A percentile compares a stretch with the other conserved stretches of the same genome.
Evolutionary conservation across 2,888 invertebrate species (phyloP).

Genomic region (Trissolcus japonicus): DNA sequence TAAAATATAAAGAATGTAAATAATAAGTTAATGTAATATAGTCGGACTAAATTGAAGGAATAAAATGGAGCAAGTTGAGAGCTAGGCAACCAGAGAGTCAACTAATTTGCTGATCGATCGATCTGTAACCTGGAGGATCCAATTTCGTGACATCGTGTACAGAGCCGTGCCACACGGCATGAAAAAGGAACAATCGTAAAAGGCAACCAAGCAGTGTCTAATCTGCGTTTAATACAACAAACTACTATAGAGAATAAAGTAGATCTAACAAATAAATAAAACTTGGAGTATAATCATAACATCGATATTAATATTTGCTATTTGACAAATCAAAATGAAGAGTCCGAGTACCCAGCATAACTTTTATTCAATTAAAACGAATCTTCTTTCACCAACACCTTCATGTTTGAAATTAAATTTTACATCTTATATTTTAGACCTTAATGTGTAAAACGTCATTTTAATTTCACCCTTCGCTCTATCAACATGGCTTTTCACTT

Average conservation of each 20-base stretch:
- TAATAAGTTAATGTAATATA: too few species aligned
- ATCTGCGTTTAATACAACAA: constrained; percentile 8
- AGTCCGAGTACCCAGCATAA: constrained; percentile 35
- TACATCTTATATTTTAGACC: too few species aligned
- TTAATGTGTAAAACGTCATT: not conserved
- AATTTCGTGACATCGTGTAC: constrained; percentile 7
- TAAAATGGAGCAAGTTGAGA: too few species aligned
- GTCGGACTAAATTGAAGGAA: too few species aligned
- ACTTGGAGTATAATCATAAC: constrained; percentile 1
- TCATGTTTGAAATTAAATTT: too few species aligned
- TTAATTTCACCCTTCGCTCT: not conserved
- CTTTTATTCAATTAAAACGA: constrained; percentile 28
- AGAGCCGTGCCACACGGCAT: constrained; percentile 52
- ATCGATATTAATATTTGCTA: constrained; percentile 22
- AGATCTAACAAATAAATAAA: not conserved
- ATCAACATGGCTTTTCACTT: constrained; percentile 62
- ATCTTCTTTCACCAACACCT: not conserved
- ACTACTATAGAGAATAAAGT: constrained; percentile 1
- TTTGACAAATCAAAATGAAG: constrained; percentile 35
- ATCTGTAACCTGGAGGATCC: not conserved
- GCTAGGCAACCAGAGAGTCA: constrained; percentile 5
- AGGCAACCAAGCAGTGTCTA: constrained; percentile 48
- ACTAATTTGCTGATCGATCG: constrained; percentile 6
- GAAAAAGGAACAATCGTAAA: constrained; percentile 29
- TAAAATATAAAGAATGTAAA: too few species aligned